Evolutionary conservation across 2,113 vertebrate genomes (phyloP).

Genomic region (Oceanodroma tethys): DNA sequence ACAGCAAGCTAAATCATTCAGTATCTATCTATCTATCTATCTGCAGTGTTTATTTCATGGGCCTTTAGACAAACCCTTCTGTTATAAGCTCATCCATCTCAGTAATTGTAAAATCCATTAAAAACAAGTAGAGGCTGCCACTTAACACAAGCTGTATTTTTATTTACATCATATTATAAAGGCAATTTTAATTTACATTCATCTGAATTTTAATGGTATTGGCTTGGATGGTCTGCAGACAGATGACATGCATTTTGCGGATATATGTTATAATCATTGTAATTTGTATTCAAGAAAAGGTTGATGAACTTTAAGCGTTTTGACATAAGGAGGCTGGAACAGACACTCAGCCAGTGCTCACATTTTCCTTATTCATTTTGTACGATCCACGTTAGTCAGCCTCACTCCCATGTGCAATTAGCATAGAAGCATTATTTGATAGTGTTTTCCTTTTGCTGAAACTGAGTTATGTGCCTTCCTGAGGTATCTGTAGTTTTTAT

Average conservation of each 20-base stretch:
- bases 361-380: fast-evolving
- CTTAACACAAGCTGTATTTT: neutral
- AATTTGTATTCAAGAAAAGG: neutral
- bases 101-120: neutral
- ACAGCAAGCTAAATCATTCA: neutral
- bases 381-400: neutral
- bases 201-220: neutral
- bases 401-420: neutral
- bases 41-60: neutral
- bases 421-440: neutral
- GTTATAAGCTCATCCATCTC: neutral
- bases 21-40: neutral
- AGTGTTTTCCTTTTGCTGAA: neutral
- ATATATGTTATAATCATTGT: fast-evolving
- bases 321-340: neutral
- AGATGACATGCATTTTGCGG: neutral
- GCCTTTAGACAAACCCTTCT: neutral
- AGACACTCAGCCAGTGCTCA: neutral
- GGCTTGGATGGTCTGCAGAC: neutral
- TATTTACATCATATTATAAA: neutral
- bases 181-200: neutral
- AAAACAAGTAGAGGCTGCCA: neutral
- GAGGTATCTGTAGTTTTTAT: neutral
- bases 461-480: neutral
- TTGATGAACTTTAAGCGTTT: neutral